Evolutionary conservation across 2,888 invertebrate genomes (phyloP).

Genomic region (Melinaea marsaeus): DNA sequence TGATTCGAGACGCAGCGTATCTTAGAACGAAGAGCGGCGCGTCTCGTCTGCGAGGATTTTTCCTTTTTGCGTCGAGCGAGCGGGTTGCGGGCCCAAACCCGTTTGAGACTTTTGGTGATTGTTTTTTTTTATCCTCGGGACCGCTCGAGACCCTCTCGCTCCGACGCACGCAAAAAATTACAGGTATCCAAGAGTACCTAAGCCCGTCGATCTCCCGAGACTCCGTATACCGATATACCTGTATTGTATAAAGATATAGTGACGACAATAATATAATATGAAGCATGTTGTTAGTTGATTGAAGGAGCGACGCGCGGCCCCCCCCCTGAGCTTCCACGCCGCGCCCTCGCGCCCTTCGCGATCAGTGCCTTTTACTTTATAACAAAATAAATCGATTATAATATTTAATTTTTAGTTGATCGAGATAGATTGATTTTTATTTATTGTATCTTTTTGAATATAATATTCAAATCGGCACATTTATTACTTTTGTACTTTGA

Average conservation of each 20-base stretch:
- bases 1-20: constrained; percentile 51
- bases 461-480: constrained; percentile 73
- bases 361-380: constrained; percentile 74
- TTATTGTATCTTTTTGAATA: constrained; percentile 75
- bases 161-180: constrained; percentile 55
- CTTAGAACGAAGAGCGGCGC: constrained; percentile 41
- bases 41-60: constrained; percentile 58
- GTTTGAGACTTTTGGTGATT: constrained; percentile 70
- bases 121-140: constrained; percentile 65
- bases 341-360: constrained; percentile 47
- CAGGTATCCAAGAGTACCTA: constrained; percentile 46
- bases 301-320: constrained; percentile 37
- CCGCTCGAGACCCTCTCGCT: constrained; percentile 46
- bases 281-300: constrained; percentile 47
- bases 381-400: constrained; percentile 68
- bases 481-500: constrained; percentile 76
- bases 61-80: constrained; percentile 66
- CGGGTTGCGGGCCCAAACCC: constrained; percentile 64
- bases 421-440: constrained; percentile 75
- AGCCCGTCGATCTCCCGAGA: constrained; percentile 62
- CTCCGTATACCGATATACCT: constrained; percentile 47
- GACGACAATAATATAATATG: constrained; percentile 47
- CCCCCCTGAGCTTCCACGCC: constrained; percentile 57
- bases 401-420: constrained; percentile 76
- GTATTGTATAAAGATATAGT: constrained; percentile 52